These are phyloP conservation scores for Celastrina argiolus DNA, from an alignment of 2,888 invertebrate species.

Conservation along the genomic window DNA sequence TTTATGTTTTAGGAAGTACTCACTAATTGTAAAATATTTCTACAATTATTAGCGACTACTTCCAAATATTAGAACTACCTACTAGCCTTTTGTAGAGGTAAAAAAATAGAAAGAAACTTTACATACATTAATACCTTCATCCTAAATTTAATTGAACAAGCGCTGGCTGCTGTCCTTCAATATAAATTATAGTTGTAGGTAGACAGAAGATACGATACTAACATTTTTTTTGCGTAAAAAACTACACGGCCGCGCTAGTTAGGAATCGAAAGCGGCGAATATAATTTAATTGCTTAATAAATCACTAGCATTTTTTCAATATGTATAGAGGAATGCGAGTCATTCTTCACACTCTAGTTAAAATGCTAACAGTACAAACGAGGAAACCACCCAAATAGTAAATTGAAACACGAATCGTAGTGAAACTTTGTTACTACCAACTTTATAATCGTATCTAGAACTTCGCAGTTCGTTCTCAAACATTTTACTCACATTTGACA, in stretches of 20 bases:
- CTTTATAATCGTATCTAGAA: conserved; percentile 38
- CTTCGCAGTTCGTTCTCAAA: conserved; percentile 25
- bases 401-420: conserved; percentile 65
- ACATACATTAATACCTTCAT: no score
- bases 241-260: background rate
- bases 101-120: no score
- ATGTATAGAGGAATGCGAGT: conserved; percentile 66
- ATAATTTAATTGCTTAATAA: conserved; percentile 43
- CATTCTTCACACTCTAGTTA: conserved; percentile 76
- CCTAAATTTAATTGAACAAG: no score
- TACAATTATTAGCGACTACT: no score
- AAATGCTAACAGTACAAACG: conserved; percentile 63
- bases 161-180: no score
- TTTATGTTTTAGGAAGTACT: no score
- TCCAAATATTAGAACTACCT: no score
- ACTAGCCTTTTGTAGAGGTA: no score
- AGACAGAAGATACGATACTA: no score
- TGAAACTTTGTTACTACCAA: conserved; percentile 48
- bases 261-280: conserved; percentile 27
- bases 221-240: background rate
- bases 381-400: conserved; percentile 64
- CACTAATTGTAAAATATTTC: no score
- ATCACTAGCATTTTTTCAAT: conserved; percentile 57
- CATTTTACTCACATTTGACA: conserved; percentile 13
- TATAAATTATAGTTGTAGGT: no score